Conservation (phyloP, 37 sponge, comb jelly and placozoan genomes). For the Ianthella basta region DNA sequence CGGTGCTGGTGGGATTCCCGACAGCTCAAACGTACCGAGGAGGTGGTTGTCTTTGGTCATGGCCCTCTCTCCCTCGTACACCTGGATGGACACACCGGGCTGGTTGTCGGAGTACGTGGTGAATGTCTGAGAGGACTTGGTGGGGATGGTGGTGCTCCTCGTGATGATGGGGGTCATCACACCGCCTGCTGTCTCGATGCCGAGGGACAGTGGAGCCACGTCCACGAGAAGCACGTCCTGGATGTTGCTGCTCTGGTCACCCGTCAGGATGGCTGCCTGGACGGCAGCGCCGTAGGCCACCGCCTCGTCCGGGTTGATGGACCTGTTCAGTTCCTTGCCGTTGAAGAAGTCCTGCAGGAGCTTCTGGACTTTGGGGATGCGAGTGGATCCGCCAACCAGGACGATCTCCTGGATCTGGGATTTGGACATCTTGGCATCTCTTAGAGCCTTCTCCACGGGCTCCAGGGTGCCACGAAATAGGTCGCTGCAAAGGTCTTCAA, state of each 20-base stretch:
- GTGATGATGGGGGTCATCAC: conserved; percentile 88
- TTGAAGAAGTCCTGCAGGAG: conserved; percentile 94
- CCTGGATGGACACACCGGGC: conserved; percentile 83
- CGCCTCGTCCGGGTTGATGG: conserved; percentile 96
- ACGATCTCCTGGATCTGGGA: conserved; percentile 83
- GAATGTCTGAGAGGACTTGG: conserved; percentile 71
- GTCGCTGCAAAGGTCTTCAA: conserved; percentile 91
- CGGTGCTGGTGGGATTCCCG: conserved; percentile 87
- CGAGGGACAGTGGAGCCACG: conserved; percentile 93
- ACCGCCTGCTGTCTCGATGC: conserved; percentile 95
- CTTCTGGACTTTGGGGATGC: conserved; percentile 93
- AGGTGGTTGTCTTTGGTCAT: conserved; percentile 87
- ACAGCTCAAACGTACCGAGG: conserved; percentile 82
- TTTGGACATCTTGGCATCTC: conserved; percentile 91
- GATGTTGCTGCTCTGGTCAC: conserved; percentile 74
- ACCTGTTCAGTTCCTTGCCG: conserved; percentile 91
- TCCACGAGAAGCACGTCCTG: conserved; percentile 93
- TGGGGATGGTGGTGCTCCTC: conserved; percentile 76
- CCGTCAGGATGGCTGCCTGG: conserved; percentile 92
- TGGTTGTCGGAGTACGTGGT: conserved; percentile 94
- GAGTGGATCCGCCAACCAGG: conserved; percentile 93
- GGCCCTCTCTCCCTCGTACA: conserved; percentile 83
- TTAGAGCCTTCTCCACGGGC: conserved; percentile 92
- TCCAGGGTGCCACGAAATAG: conserved; percentile 86
- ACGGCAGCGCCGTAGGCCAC: conserved; percentile 97